These are phyloP conservation scores for Scalopus aquaticus DNA, from an alignment of 2,113 vertebrate genomes.

Conservation along the genomic window DNA sequence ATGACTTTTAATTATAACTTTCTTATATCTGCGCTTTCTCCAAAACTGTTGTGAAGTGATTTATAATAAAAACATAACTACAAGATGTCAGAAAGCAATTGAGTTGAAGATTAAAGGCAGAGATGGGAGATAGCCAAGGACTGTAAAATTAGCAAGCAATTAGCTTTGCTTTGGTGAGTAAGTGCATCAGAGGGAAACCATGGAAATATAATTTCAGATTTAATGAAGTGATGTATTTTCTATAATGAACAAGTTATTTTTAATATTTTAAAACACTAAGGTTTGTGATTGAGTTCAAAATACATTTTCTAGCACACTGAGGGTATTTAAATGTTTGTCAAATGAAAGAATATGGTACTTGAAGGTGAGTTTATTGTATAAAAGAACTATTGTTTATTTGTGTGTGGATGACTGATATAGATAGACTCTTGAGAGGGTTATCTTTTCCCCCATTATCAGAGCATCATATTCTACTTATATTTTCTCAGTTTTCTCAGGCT, in stretches of 20 bases:
- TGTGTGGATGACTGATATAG: not conserved
- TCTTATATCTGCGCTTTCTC: not conserved
- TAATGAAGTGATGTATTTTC: not conserved
- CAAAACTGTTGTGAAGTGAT: not conserved
- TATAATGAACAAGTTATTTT: slow-evolving; percentile 37
- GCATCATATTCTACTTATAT: not conserved
- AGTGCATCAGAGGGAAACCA: not conserved
- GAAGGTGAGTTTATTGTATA: not conserved
- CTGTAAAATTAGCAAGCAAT: not conserved
- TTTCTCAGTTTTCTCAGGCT: not conserved
- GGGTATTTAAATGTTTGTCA: not conserved
- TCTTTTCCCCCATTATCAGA: not conserved
- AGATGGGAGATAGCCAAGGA: not conserved
- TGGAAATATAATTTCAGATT: slow-evolving; percentile 11
- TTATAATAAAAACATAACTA: not conserved
- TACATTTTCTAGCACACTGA: not conserved
- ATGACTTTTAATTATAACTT: not conserved
- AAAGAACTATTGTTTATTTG: not conserved
- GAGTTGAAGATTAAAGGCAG: not conserved
- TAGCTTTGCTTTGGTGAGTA: not conserved
- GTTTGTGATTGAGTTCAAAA: slow-evolving; percentile 18
- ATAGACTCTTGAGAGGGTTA: not conserved
- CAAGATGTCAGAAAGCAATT: not conserved
- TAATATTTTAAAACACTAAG: slow-evolving; percentile 20
- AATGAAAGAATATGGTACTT: not conserved